Conservation (phyloP, 2,113 vertebrate species). For the Gnathonemus longibarbis region DNA sequence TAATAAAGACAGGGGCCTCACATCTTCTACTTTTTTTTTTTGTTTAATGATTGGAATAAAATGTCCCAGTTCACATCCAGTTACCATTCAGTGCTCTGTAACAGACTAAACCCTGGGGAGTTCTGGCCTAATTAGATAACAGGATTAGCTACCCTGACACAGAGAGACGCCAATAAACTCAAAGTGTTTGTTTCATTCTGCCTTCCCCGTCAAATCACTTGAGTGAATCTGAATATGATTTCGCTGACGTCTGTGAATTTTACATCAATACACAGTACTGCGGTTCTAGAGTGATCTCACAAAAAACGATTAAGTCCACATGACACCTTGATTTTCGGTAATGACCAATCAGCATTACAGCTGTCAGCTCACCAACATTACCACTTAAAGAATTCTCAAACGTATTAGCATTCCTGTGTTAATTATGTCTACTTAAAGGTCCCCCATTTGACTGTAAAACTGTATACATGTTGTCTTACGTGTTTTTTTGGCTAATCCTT, state of each 20-base stretch:
- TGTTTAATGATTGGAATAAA: not conserved
- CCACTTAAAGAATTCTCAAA: not conserved
- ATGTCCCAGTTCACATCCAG: not conserved
- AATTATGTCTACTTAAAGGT: not conserved
- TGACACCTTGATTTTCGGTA: not conserved
- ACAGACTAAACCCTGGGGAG: not conserved
- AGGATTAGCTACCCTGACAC: not conserved
- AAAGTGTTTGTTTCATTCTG: not conserved
- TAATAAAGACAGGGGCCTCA: not conserved
- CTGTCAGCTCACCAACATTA: not conserved
- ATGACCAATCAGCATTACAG: not conserved
- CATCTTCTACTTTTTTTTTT: not conserved
- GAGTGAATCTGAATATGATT: not conserved
- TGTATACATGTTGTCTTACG: not conserved
- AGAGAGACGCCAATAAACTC: not conserved
- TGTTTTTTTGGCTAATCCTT: not conserved
- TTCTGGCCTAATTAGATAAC: not conserved
- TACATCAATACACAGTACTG: not conserved
- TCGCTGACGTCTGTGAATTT: not conserved
- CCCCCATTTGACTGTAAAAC: not conserved
- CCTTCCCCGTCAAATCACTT: not conserved
- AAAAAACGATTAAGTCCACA: not conserved
- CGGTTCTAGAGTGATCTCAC: not conserved
- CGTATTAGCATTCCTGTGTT: not conserved
- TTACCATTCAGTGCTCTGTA: not conserved